phyloP scores from a whole-genome alignment of 2,113 vertebrate genomes.

The Neodontobutis hainanensis region DNA sequence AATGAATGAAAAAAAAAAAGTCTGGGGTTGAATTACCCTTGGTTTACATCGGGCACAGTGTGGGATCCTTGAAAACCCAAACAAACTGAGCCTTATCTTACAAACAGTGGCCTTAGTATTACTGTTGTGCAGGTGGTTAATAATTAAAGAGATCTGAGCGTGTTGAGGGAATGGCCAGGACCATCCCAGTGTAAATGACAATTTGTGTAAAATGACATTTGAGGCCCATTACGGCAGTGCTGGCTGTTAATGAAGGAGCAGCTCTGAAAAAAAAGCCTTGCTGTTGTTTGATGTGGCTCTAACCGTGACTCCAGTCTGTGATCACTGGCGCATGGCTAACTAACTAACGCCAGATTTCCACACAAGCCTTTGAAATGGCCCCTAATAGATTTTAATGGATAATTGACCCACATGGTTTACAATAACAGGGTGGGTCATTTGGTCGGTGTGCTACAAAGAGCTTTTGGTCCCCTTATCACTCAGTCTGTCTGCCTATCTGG shows the following conservation, averaged over 20 bases:
- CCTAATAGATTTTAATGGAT: constrained; percentile 50
- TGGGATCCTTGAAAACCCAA: constrained; percentile 1
- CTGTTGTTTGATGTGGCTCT: constrained; percentile 42
- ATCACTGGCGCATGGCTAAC: constrained; percentile 48
- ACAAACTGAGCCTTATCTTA: too few relatives aligned
- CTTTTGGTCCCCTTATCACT: constrained; percentile 1
- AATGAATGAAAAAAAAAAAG: too few relatives aligned
- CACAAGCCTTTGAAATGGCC: constrained; percentile 35
- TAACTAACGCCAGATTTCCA: constrained; percentile 46
- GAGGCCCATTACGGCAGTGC: constrained; percentile 47
- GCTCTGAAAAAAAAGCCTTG: constrained; percentile 40
- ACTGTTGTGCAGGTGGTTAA: constrained; percentile 36
- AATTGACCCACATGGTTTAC: constrained; percentile 38
- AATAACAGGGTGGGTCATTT: not conserved
- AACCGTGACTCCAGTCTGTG: constrained; percentile 26
- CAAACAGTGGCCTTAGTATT: constrained; percentile 20
- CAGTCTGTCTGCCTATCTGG: not conserved
- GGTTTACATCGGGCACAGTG: not conserved
- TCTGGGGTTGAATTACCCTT: too few relatives aligned
- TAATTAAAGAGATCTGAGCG: constrained; percentile 32
- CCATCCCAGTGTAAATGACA: constrained; percentile 37
- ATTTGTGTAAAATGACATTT: constrained; percentile 47
- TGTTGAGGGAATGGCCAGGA: constrained; percentile 16
- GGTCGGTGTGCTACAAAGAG: constrained; percentile 3
- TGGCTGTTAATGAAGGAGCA: constrained; percentile 52